phyloP scores from a whole-genome alignment of 1,140 invertebrate genomes.

The Nephotettix cincticeps region DNA sequence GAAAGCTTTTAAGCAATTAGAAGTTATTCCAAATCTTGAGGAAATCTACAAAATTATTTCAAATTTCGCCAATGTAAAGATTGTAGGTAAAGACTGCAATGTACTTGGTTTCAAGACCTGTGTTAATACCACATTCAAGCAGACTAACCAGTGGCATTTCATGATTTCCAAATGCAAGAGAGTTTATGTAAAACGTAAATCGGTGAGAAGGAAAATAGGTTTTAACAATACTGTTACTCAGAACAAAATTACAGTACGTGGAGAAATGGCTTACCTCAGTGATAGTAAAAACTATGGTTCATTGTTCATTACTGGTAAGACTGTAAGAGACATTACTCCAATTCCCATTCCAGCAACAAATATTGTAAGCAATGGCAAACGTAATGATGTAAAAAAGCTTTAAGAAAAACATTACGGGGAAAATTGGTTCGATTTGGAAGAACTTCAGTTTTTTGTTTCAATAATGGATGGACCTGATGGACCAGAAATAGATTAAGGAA shows the following conservation, averaged over 20 bases:
- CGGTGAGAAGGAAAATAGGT: no score
- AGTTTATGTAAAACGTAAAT: slow-evolving; percentile 24
- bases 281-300: neutral
- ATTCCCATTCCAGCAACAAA: neutral
- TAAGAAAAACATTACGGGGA: slow-evolving; percentile 26
- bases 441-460: neutral
- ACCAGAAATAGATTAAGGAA: neutral
- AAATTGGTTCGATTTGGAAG: neutral
- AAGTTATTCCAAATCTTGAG: slow-evolving; percentile 32
- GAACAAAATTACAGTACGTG: slow-evolving; percentile 20
- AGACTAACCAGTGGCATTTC: slow-evolving; percentile 29
- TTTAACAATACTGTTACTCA: no score
- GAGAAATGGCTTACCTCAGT: slow-evolving; percentile 19
- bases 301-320: neutral
- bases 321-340: neutral
- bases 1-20: slow-evolving; percentile 39
- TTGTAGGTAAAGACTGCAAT: slow-evolving; percentile 21
- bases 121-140: neutral
- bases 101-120: slow-evolving; percentile 26
- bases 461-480: neutral
- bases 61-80: slow-evolving; percentile 26
- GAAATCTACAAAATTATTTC: slow-evolving; percentile 28
- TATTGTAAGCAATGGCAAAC: neutral
- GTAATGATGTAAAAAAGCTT: slow-evolving; percentile 15
- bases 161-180: slow-evolving; percentile 31